Base-by-base conservation (phyloP, 2,797 vertebrate species). In the Gallinago nigripennis region DNA sequence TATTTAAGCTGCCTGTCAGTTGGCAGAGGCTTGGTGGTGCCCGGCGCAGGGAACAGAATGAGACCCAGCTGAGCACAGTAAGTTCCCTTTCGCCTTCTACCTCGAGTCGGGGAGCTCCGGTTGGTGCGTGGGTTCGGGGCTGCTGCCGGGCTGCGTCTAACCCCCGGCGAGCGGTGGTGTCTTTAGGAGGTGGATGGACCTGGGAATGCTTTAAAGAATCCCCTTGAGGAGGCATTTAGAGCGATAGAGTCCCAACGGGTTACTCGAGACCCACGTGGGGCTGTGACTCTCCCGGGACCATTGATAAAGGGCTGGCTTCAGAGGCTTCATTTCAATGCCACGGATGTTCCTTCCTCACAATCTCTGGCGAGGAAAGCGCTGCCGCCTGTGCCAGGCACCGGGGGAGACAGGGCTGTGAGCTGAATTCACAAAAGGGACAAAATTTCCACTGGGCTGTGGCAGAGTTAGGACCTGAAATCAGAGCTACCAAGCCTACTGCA, bases 1-100 rank as follows among this genome's bases (percentile, higher is more conserved):
- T 96, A 95, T 96, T 96, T 96, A 97, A 96, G 94, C 96, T 87
- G 88, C 94, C 94, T 66, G 93, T 92, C 89, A 91, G 84, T n/a
- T 91, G 95, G 95, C 96, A 94, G 93, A 53, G 71, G 50, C 85
- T 80, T 51, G 95, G 83, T 68, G 93, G 94, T 95, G 90, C 92
- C 86, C 35, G 93, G 84, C 41, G 90, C 83, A 48, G 78, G 88
- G 82, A 33, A 25, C 96, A 94, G 94, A 85, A 92, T 57, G 81
- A 86, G 92, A 94, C 93, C 95, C 89, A 1, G 75, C 91, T 92
- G 95, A 95, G 82, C 80, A n/a, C 86, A 96, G 97, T 97, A 95
- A 97, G 97, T 97, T 92, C 54, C 82, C 79, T 94, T 90, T 82
- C 88, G 6, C 73, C 88, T 93, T 88, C 82, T 90, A 41, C 84